Percentiles rank a stretch among this genome's conserved stretches.
Evolutionary conservation across 2,797 vertebrate species (phyloP).

Genomic region (Spea hammondii): DNA sequence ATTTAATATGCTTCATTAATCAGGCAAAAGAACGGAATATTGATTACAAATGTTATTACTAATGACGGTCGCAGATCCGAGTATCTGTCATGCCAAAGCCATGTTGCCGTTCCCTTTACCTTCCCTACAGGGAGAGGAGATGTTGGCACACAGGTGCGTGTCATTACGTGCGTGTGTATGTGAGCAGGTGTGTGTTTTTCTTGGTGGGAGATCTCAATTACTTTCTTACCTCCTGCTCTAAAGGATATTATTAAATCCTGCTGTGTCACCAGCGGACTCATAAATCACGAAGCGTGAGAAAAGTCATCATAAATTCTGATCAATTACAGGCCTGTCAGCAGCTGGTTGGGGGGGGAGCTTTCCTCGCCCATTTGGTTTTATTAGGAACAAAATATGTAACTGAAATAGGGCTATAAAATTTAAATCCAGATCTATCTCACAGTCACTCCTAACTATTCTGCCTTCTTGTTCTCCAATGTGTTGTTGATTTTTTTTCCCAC

Average conservation of each 20-base stretch:
- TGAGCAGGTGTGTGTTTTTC: conserved; percentile 16
- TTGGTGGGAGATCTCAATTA: conserved; percentile 32
- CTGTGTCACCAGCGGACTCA: conserved; percentile 21
- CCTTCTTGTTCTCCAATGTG: too few relatives aligned
- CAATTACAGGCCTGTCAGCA: conserved; percentile 35
- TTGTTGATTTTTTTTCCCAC: too few relatives aligned
- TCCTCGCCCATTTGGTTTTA: background rate
- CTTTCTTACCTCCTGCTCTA: conserved; percentile 18
- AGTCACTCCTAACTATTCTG: too few relatives aligned
- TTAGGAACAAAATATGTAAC: too few relatives aligned
- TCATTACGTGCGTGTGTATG: background rate
- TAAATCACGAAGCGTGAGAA: conserved; percentile 20
- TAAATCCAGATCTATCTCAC: too few relatives aligned
- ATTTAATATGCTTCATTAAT: too few relatives aligned
- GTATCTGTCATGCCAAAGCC: background rate
- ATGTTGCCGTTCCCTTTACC: background rate
- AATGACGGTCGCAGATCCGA: too few relatives aligned
- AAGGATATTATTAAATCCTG: conserved; percentile 25
- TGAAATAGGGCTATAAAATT: too few relatives aligned
- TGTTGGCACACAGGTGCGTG: background rate
- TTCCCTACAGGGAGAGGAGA: background rate
- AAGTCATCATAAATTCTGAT: conserved; percentile 34
- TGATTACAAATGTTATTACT: too few relatives aligned
- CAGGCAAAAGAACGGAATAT: too few relatives aligned
- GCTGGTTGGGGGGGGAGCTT: conserved; percentile 1